phyloP scores from a whole-genome alignment of 1,140 invertebrate genomes.

The Diorhabda sublineata region DNA sequence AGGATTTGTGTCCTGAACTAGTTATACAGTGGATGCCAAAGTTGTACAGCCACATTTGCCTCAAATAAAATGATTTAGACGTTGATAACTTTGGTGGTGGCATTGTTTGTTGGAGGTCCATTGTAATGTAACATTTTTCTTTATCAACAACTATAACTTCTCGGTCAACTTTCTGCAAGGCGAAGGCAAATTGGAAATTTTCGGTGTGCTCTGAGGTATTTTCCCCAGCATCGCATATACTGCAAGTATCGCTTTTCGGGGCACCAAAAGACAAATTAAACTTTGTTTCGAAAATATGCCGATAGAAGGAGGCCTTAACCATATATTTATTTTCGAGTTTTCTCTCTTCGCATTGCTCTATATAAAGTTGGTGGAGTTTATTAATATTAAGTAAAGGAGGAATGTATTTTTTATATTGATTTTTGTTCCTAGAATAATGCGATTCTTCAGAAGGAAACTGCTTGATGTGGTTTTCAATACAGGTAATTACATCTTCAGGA shows the following conservation, averaged over 20 bases:
- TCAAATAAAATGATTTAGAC: constrained; percentile 34
- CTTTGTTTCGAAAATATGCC: too few relatives aligned
- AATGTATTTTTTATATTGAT: too few relatives aligned
- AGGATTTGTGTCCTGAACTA: constrained; percentile 3
- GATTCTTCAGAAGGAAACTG: too few relatives aligned
- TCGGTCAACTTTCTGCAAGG: constrained; percentile 18
- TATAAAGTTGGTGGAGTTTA: too few relatives aligned
- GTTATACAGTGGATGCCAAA: constrained; percentile 24
- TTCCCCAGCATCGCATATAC: constrained; percentile 28
- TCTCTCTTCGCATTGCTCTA: too few relatives aligned
- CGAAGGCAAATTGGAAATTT: constrained; percentile 21
- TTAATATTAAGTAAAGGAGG: too few relatives aligned
- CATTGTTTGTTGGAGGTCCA: constrained; percentile 34
- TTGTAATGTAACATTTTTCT: constrained; percentile 27
- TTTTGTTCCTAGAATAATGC: too few relatives aligned
- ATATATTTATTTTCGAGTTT: too few relatives aligned
- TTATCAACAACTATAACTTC: background rate
- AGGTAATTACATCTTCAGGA: too few relatives aligned
- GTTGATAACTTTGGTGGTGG: constrained; percentile 30
- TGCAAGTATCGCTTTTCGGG: constrained; percentile 36
- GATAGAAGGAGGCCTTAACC: too few relatives aligned
- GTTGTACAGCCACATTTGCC: constrained; percentile 35
- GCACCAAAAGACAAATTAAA: constrained; percentile 34
- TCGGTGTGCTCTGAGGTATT: constrained; percentile 25
- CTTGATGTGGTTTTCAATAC: too few relatives aligned